Evolutionary conservation across 2,797 vertebrate species (phyloP).

Genomic region (Typhlichthys eigenmanni): DNA sequence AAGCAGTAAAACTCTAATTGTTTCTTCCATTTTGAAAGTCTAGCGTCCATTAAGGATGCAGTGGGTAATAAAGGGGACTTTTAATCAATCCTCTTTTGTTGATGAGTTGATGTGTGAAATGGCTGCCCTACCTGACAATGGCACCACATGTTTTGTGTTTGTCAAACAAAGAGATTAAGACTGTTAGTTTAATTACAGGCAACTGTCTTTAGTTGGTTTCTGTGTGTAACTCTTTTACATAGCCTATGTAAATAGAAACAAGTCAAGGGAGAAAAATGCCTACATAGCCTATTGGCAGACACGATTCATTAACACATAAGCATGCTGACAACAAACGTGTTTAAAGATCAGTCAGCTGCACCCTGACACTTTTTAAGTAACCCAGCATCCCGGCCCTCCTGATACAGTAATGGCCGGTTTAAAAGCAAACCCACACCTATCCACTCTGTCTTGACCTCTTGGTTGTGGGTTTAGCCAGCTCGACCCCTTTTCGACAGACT

Average conservation of each 20-base stretch:
- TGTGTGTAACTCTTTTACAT: constrained; percentile 5
- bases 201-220: constrained; percentile 27
- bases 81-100: constrained; percentile 84
- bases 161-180: constrained; percentile 50
- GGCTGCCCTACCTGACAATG: constrained; percentile 67
- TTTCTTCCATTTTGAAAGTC: constrained; percentile 85
- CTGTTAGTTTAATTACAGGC: constrained; percentile 46
- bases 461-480: constrained; percentile 63
- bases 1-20: constrained; percentile 85
- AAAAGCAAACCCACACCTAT: constrained; percentile 33
- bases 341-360: not conserved
- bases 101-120: constrained; percentile 80
- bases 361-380: constrained; percentile 7
- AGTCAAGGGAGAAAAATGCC: not conserved
- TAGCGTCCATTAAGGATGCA: constrained; percentile 82
- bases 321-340: not conserved
- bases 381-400: not conserved
- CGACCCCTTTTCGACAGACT: constrained; percentile 69
- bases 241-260: constrained; percentile 5
- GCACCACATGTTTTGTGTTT: constrained; percentile 69
- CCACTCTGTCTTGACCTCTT: constrained; percentile 65
- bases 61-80: constrained; percentile 82
- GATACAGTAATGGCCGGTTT: constrained; percentile 27
- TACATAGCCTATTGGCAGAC: not conserved
- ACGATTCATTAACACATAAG: not conserved